Evolutionary conservation across 1,140 invertebrate genomes (phyloP).

Genomic region (Agraylea sexmaculata): DNA sequence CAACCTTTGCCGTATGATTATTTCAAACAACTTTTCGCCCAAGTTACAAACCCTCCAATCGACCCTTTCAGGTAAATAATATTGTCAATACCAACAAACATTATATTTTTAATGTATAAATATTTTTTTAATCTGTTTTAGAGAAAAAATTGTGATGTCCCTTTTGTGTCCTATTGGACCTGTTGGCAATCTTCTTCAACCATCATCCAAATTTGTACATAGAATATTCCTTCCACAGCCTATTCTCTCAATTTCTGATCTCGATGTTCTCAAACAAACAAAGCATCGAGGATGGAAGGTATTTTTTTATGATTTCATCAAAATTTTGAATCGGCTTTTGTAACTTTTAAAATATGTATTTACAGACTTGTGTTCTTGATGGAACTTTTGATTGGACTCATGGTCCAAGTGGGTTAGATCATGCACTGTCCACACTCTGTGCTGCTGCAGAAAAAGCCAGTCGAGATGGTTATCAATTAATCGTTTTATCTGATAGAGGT

Average conservation of each 20-base stretch:
- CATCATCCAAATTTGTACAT: constrained; percentile 79
- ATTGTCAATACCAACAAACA: neutral
- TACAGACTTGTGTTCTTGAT: constrained; percentile 72
- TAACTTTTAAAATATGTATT: constrained; percentile 6
- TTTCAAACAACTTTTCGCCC: constrained; percentile 99
- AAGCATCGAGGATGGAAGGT: constrained; percentile 81
- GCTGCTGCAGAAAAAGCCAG: constrained; percentile 74
- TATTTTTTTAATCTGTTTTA: constrained; percentile 23
- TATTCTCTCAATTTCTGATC: constrained; percentile 82
- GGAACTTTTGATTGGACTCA: constrained; percentile 69
- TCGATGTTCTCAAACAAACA: constrained; percentile 77
- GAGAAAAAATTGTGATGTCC: constrained; percentile 98
- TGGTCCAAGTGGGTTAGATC: constrained; percentile 60
- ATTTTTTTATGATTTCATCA: constrained; percentile 21
- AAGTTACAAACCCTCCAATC: constrained; percentile 99
- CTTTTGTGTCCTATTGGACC: constrained; percentile 84
- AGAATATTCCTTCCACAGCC: constrained; percentile 90
- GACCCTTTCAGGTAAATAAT: constrained; percentile 72
- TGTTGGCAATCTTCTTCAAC: constrained; percentile 88
- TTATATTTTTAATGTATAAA: constrained; percentile 2
- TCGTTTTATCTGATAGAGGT: constrained; percentile 79
- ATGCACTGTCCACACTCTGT: constrained; percentile 70
- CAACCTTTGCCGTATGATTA: constrained; percentile 94
- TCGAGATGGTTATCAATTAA: constrained; percentile 65
- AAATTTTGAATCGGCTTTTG: neutral